Evolutionary conservation across 30 jellyfish, hydroid and myxozoan species (phyloP), one percentile per base, ranked within the genome.

Genomic region (Hydractinia echinata): DNA sequence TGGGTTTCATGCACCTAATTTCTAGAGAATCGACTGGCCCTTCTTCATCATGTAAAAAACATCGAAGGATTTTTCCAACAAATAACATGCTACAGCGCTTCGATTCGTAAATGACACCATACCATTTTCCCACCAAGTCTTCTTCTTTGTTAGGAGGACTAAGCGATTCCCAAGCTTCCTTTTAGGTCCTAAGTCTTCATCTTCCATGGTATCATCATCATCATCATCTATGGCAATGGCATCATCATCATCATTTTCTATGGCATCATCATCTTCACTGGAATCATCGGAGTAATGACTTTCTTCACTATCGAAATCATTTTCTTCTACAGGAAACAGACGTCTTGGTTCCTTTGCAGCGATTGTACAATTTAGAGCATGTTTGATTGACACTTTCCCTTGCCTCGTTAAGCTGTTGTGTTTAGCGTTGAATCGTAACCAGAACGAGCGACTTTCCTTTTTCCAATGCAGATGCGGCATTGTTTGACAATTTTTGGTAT

Each of bases 391-490:
- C 44, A 30, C 44, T n/a, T n/a, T n/a, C n/a, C n/a, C n/a, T n/a
- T n/a, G n/a, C n/a, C n/a, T n/a, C n/a, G n/a, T n/a, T n/a, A n/a
- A n/a, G n/a, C 68, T 56, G 68, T 15, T 56, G 68, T 56, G 68
- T 15, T 56, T 56, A 9, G 68, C 68, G 15, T 56, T 10, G 15
- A 56, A 56, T 56, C 68, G 68, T 56, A 56, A n/a, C 68, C 68
- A 56, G 68, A 56, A 56, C 68, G 68, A 56, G 13, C 68, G 68
- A 56, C 68, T 56, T 79, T 79, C 61, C 61, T 55, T 79, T 79
- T 51, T 79, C 83, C 84, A 79, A 62, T 5, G 86, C 86, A n/a
- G 86, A 6, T 79, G 6, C 10, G 14, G 86, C 86, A 55, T 79
- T 79, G 4, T 14, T 14, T 61, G 83, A 79, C 82, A 54, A 51